Percentiles rank a stretch among this genome's conserved stretches.
Evolutionary conservation across 2,797 vertebrate species (phyloP).

Genomic region (Numenius phaeopus): DNA sequence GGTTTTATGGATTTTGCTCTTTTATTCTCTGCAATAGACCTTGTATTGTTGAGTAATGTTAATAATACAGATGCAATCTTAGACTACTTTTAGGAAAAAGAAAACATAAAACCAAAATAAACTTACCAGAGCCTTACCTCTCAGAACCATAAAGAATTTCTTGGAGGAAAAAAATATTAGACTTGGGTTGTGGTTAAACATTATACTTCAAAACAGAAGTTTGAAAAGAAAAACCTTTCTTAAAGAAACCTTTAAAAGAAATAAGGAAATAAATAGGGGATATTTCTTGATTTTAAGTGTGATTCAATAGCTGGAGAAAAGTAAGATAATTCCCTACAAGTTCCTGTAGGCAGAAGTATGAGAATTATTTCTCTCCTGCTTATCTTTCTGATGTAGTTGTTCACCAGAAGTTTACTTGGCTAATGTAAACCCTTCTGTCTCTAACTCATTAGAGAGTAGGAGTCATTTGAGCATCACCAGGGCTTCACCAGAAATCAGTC

Average conservation of each 20-base stretch:
- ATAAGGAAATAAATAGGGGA: neutral
- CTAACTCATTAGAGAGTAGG: neutral
- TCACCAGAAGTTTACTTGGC: neutral
- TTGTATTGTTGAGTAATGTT: neutral
- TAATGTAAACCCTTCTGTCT: neutral
- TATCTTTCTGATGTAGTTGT: neutral
- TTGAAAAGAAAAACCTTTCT: too few relatives aligned
- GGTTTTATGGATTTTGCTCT: neutral
- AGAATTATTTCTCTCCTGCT: neutral
- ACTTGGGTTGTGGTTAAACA: neutral
- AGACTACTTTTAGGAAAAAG: neutral
- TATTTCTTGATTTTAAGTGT: neutral
- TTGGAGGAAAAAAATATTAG: neutral
- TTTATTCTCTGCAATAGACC: neutral
- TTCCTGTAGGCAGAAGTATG: neutral
- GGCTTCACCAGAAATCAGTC: neutral
- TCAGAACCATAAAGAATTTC: neutral
- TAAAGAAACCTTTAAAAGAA: neutral
- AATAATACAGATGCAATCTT: neutral
- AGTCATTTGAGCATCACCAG: neutral
- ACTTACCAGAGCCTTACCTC: neutral
- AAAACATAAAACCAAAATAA: neutral
- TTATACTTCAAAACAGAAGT: neutral
- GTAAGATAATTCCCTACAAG: neutral
- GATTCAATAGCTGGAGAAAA: neutral